phyloP scores from a whole-genome alignment of 2,888 invertebrate species.

The Nyleta sp. region DNA sequence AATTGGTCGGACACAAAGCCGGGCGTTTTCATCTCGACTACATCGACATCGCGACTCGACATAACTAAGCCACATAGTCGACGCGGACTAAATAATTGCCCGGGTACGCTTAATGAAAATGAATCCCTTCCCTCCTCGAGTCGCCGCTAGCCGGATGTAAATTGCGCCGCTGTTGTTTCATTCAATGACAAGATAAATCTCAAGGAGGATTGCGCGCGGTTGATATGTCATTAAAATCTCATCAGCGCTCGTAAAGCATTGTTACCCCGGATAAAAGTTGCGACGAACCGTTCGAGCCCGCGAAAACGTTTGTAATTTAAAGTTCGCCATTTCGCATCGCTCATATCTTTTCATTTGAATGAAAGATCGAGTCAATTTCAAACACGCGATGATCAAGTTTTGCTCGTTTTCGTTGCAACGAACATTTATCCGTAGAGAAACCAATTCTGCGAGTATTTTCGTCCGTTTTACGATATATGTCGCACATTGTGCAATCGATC shows the following conservation, averaged over 20 bases:
- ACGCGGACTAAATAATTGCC: constrained; percentile 41
- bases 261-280: constrained; percentile 28
- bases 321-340: constrained; percentile 9
- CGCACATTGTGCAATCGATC: too few species aligned
- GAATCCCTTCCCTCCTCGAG: constrained; percentile 18
- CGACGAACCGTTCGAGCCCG: constrained; percentile 16
- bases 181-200: constrained; percentile 41
- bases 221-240: constrained; percentile 37
- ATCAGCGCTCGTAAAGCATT: constrained; percentile 23
- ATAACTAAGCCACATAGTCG: constrained; percentile 34
- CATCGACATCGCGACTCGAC: constrained; percentile 27
- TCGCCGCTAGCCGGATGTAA: constrained; percentile 30
- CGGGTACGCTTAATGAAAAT: constrained; percentile 36
- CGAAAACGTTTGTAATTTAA: constrained; percentile 25
- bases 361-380: not conserved
- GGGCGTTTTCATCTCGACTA: constrained; percentile 11
- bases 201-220: constrained; percentile 16
- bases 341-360: constrained; percentile 15
- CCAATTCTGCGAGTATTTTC: too few species aligned
- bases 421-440: too few species aligned
- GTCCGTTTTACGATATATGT: too few species aligned
- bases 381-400: too few species aligned
- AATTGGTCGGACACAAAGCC: constrained; percentile 27
- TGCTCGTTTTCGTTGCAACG: too few species aligned
- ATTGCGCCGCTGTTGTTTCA: constrained; percentile 30